Conservation (phyloP, 1,140 invertebrate genomes). For the Hydropsyche tenuis region DNA sequence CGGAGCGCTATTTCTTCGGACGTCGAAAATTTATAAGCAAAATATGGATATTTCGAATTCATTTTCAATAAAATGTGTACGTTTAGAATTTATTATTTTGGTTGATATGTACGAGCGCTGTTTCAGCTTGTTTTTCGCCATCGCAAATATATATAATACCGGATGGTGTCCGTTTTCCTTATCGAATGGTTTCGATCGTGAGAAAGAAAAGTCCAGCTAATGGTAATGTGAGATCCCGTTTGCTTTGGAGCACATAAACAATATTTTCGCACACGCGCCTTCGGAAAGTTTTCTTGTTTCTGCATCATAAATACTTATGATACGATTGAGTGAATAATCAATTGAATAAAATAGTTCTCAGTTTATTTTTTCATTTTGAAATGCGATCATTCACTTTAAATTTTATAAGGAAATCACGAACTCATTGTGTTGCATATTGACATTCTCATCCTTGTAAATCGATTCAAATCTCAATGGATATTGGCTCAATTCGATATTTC, state of each 20-base stretch:
- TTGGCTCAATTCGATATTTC: too few species aligned
- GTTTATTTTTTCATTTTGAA: too few species aligned
- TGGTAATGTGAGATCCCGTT: conserved; percentile 3
- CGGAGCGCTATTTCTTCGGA: neutral
- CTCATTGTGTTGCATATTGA: too few species aligned
- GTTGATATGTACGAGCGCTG: neutral
- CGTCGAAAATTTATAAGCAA: neutral
- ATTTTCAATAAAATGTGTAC: conserved; percentile 4
- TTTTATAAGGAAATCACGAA: too few species aligned
- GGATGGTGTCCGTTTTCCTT: conserved; percentile 18
- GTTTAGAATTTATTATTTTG: neutral
- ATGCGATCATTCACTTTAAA: too few species aligned
- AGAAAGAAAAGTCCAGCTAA: conserved; percentile 22
- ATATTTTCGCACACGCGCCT: neutral
- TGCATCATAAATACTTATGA: too few species aligned
- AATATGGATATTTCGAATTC: conserved; percentile 7
- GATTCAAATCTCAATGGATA: too few species aligned
- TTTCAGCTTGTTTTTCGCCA: conserved; percentile 10
- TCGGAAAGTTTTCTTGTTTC: too few species aligned
- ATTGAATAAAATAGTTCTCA: too few species aligned
- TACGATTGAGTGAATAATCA: too few species aligned
- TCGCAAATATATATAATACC: neutral
- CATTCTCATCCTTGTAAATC: too few species aligned
- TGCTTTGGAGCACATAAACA: too few species aligned
- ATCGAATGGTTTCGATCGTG: conserved; percentile 16